phyloP scores from a whole-genome alignment of 2,113 vertebrate species.

The Gobiocypris rarus region DNA sequence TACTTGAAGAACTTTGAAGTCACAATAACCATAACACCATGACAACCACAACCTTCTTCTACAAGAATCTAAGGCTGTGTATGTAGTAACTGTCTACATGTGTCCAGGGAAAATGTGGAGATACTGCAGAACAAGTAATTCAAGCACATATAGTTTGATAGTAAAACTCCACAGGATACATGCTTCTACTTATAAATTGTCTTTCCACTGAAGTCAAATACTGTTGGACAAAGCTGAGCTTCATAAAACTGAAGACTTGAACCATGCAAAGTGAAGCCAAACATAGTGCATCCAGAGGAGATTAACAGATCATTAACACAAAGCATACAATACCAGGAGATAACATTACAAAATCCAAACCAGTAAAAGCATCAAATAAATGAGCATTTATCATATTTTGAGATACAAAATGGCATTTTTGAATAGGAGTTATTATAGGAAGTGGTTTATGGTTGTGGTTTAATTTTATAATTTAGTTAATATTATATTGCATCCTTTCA shows the following conservation, averaged over 20 bases:
- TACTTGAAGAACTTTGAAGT: slow-evolving; percentile 62
- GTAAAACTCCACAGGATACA: slow-evolving; percentile 14
- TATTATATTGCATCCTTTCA: background rate
- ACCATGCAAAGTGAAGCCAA: slow-evolving; percentile 46
- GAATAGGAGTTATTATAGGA: background rate
- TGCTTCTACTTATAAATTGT: background rate
- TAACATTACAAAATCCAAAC: background rate
- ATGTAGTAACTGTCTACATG: slow-evolving; percentile 37
- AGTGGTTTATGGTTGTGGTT: background rate
- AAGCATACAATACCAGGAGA: slow-evolving; percentile 1
- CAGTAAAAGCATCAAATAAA: background rate
- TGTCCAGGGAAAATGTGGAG: background rate
- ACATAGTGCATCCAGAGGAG: slow-evolving; percentile 67
- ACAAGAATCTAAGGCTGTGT: slow-evolving; percentile 36
- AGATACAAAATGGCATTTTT: background rate
- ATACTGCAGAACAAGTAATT: background rate
- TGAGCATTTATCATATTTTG: background rate
- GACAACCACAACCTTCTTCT: slow-evolving; percentile 56
- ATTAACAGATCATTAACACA: slow-evolving; percentile 18
- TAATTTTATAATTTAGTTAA: background rate
- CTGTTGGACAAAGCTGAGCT: slow-evolving; percentile 3
- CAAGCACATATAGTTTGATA: background rate
- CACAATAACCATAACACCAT: slow-evolving; percentile 62
- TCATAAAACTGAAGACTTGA: slow-evolving; percentile 27
- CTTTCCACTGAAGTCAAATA: slow-evolving; percentile 12